phyloP scores from a whole-genome alignment of 35 echinoderm and acorn worm genomes.

The Heliocidaris erythrogramma region DNA sequence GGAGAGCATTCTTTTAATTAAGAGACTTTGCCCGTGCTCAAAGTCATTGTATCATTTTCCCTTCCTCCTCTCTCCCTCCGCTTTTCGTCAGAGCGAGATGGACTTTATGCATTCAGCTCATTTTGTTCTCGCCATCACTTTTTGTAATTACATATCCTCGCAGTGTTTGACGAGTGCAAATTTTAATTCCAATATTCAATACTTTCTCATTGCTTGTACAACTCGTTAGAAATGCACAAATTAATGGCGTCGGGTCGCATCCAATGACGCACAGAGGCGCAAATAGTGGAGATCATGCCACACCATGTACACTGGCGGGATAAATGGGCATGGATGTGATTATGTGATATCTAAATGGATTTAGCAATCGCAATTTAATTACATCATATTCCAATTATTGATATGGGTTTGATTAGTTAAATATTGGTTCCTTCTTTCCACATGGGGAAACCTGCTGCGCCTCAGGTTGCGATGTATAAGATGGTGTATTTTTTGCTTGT shows the following conservation, averaged over 20 bases:
- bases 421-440: no score
- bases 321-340: neutral
- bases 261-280: neutral
- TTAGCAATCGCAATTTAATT: neutral
- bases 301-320: neutral
- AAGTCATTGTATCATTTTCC: neutral
- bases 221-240: conserved; percentile 10
- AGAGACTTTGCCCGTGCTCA: neutral
- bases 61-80: neutral
- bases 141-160: neutral
- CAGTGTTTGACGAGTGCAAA: neutral
- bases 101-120: neutral
- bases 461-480: no score
- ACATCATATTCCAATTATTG: neutral
- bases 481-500: no score
- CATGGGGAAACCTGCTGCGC: no score
- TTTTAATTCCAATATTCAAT: neutral
- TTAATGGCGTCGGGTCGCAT: neutral
- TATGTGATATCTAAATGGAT: neutral
- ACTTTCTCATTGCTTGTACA: neutral
- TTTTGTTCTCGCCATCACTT: neutral
- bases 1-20: neutral
- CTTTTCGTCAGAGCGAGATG: neutral
- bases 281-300: neutral
- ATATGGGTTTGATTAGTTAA: neutral